Evolutionary conservation across 1,140 invertebrate species (phyloP), one percentile per base, ranked within the genome.

Genomic region (Phortica variegata): DNA sequence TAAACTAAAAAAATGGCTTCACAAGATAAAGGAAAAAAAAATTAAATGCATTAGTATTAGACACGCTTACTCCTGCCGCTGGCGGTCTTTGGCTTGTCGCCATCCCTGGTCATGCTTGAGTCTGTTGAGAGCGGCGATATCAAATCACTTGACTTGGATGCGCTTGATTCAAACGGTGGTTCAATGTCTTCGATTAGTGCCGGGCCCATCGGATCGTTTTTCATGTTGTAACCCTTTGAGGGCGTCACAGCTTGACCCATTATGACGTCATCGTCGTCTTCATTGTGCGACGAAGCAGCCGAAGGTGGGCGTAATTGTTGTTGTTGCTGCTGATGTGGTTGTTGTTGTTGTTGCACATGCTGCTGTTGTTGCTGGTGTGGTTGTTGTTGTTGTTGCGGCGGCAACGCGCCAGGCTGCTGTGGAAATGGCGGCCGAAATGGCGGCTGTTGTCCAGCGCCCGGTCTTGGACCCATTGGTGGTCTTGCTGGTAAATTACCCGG

Each of bases 361-460:
- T 52, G 60, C 12, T 42, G 61, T 6, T 47, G 61, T 9, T 48
- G 47, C 15, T 54, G 63, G 3, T 47, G 59, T 9, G 45, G 39
- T 82, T 84, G 73, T 82, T 86, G 61, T 86, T 84, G 65, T 85
- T 87, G 73, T 85, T 84, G 32, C 82, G 63, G 61, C n/a, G 63
- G 57, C 8, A 62, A 47, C 1, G 60, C 48, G 7, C 55, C 60
- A 0, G 57, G 60, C 4, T n/a, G n/a, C 10, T 5, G 23, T 26
- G 23, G 5, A 10, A 20, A 7, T 29, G 38, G 43, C 40, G 43
- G 46, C 1, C 19, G 42, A 17, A 39, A 48, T 38, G 61, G 65
- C 39, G 49, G 59, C 50, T 52, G 55, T 61, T 44, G 12, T 52
- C 52, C 19, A 52, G 69, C 51, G 60, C 71, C 59, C 45, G 49